Evolutionary conservation across 2,797 vertebrate species (phyloP), one percentile per base, ranked within the genome.

Genomic region (Takifugu ocellatus): DNA sequence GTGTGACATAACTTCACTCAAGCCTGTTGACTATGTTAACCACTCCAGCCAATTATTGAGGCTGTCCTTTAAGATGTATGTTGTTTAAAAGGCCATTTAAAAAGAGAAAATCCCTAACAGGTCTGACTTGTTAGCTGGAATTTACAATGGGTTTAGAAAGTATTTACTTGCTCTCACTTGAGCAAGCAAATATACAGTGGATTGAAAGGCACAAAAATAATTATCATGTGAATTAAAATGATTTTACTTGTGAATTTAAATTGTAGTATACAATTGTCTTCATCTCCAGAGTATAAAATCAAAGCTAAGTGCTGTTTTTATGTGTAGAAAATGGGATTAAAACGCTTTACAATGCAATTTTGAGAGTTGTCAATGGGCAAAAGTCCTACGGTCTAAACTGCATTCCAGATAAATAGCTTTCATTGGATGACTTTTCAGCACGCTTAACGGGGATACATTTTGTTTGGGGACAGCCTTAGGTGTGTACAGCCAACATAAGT

Each of bases 401-500:
- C 79, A 77, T 72, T 80, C 73, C 78, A 77, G 75, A 63, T 86
- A 74, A 61, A 87, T 70, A 70, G 77, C 83, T 84, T 91, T 80
- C 50, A 74, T 85, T 88, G 86, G 88, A 81, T 87, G 84, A 86
- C 88, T 90, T 89, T 92, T 90, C 72, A 88, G 90, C 87, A 74
- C 82, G 82, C 88, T 93, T 91, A 94, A 91, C 87, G 90, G 90
- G 83, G 91, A 93, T 91, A 91, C 92, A 91, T 94, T 94, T 95
- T 94, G 91, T 92, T 88, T 87, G 89, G 90, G 93, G 90, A 88
- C 86, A 88, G 81, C 84, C 88, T 62, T 87, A 90, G 88, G 90
- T 88, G 86, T 84, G 81, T 77, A 75, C 86, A 90, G 90, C 91
- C 91, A 93, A 93, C 89, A 83, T 92, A 94, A 96, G 94, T 93